These are phyloP conservation scores for Ovibos moschatus DNA, from an alignment of 2,113 vertebrate species.

Conservation along the genomic window DNA sequence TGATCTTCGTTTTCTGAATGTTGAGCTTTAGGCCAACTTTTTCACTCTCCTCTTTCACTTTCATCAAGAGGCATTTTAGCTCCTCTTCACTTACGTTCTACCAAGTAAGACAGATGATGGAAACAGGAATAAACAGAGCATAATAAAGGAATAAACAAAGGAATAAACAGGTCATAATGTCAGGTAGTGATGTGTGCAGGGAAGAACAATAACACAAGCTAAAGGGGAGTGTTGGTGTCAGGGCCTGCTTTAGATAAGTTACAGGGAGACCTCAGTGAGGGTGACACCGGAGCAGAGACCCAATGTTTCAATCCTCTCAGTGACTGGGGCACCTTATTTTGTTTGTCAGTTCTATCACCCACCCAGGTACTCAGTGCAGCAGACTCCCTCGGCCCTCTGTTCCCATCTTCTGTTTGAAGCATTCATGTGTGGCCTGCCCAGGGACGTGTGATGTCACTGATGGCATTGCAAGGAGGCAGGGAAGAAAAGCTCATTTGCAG, in stretches of 20 bases:
- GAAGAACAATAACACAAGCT: neutral
- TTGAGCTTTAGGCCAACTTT: no score
- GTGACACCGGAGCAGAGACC: neutral
- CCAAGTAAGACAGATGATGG: neutral
- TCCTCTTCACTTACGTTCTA: neutral
- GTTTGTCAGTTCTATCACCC: neutral
- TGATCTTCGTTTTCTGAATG: no score
- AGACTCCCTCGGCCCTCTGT: neutral
- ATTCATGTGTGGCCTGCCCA: neutral
- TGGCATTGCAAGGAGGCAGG: neutral
- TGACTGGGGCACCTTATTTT: neutral
- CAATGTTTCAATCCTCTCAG: neutral
- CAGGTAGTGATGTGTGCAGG: neutral
- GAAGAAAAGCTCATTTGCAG: constrained; percentile 8
- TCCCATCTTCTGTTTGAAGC: neutral
- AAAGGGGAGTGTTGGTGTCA: neutral
- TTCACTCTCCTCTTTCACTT: no score
- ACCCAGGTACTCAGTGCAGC: neutral
- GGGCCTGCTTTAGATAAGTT: neutral
- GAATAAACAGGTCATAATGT: neutral
- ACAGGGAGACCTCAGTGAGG: neutral
- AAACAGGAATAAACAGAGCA: neutral
- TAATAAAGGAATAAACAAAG: neutral
- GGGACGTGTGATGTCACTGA: neutral
- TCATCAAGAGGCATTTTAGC: no score